These are phyloP conservation scores for Alcedo atthis DNA, from an alignment of 2,797 vertebrate species.

Conservation along the genomic window DNA sequence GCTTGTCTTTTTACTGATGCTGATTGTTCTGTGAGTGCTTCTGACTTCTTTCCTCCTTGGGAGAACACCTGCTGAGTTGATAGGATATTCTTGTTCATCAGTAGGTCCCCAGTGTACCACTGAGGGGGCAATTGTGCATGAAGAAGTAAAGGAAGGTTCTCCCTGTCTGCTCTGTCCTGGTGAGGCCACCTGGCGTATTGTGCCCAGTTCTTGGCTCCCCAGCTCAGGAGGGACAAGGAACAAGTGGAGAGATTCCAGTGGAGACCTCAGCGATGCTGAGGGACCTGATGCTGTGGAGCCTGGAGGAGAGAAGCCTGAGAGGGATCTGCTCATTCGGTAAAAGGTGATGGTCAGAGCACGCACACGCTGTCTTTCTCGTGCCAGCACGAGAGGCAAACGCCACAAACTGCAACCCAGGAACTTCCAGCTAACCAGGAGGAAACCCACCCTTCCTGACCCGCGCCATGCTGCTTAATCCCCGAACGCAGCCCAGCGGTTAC, in stretches of 20 bases:
- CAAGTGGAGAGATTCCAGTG: neutral
- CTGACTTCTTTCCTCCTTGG: neutral
- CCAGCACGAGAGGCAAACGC: neutral
- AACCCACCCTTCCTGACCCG: neutral
- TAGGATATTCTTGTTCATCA: neutral
- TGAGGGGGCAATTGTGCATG: neutral
- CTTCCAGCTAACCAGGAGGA: neutral
- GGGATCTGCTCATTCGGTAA: neutral
- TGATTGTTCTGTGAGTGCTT: accelerated
- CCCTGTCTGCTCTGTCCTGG: neutral
- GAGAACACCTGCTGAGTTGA: neutral
- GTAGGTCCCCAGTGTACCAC: neutral
- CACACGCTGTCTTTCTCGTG: neutral
- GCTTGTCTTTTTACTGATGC: accelerated
- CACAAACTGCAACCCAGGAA: neutral
- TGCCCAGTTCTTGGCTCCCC: neutral
- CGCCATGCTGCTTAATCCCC: no score
- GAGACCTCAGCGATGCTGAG: neutral
- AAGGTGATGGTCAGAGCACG: no score
- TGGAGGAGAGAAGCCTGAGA: neutral
- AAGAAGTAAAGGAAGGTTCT: neutral
- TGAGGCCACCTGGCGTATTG: neutral
- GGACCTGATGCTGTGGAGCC: neutral
- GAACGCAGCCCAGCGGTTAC: no score
- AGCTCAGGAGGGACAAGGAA: neutral